A percentile compares a stretch with the other conserved stretches of the same genome.
Conservation (phyloP, 2,113 vertebrate genomes). For the Merops nubicus region DNA sequence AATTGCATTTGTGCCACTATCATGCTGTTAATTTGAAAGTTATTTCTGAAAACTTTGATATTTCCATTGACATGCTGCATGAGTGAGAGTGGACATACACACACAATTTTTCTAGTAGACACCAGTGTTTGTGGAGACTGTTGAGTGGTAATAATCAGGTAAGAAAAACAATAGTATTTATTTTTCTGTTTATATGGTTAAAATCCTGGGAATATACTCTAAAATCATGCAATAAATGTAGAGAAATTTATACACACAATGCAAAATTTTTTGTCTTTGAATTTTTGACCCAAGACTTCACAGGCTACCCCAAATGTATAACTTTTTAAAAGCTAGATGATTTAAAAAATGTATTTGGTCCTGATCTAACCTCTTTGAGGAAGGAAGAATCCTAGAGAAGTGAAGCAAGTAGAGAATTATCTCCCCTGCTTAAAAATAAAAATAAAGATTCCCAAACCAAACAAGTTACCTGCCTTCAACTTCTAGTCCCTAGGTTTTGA, state of each 20-base stretch:
- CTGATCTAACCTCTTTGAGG: not conserved
- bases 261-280: not conserved
- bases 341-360: not conserved
- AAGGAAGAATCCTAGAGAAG: not conserved
- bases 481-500: not conserved
- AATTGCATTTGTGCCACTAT: not conserved
- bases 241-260: not conserved
- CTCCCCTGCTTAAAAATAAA: not conserved
- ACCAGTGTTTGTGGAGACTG: not conserved
- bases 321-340: not conserved
- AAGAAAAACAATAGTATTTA: not conserved
- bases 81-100: not conserved
- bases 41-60: not conserved
- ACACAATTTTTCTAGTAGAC: not conserved
- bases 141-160: not conserved
- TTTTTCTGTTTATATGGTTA: not conserved
- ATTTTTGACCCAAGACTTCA: not conserved
- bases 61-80: not conserved
- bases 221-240: not conserved
- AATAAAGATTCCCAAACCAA: no score
- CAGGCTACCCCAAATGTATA: not conserved
- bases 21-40: not conserved
- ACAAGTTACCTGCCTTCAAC: not conserved
- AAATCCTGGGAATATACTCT: not conserved
- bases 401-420: not conserved